Evolutionary conservation across 2,113 vertebrate genomes (phyloP).

Genomic region (Girardinichthys multiradiatus): DNA sequence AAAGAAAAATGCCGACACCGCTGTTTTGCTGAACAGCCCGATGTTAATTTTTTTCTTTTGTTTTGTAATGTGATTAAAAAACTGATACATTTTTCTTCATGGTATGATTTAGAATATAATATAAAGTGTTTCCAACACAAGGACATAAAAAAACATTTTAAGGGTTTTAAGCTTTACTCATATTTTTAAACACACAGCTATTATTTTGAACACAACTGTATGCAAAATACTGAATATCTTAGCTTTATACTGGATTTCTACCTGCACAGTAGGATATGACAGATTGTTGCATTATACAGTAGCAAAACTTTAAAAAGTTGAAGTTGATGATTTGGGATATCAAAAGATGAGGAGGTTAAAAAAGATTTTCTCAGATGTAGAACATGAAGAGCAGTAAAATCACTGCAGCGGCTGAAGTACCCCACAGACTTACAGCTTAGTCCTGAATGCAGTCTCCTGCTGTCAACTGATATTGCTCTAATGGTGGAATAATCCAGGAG

Average conservation of each 20-base stretch:
- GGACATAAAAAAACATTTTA: too few species aligned
- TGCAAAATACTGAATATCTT: background rate
- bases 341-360: background rate
- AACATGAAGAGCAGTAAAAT: background rate
- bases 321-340: background rate
- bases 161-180: too few species aligned
- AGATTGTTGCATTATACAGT: background rate
- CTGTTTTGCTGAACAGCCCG: too few species aligned
- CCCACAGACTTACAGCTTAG: background rate
- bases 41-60: too few species aligned
- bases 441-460: background rate
- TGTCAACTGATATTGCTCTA: conserved; percentile 32
- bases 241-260: too few species aligned
- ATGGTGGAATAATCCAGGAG: conserved; percentile 40
- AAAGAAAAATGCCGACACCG: too few species aligned
- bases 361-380: background rate
- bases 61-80: too few species aligned
- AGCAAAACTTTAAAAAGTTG: background rate
- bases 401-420: background rate
- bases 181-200: too few species aligned
- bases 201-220: too few species aligned
- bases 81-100: too few species aligned
- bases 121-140: too few species aligned
- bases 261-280: background rate
- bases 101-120: too few species aligned